phyloP scores from a whole-genome alignment of 1,140 invertebrate species.

The Caenorhabditis tropicalis region DNA sequence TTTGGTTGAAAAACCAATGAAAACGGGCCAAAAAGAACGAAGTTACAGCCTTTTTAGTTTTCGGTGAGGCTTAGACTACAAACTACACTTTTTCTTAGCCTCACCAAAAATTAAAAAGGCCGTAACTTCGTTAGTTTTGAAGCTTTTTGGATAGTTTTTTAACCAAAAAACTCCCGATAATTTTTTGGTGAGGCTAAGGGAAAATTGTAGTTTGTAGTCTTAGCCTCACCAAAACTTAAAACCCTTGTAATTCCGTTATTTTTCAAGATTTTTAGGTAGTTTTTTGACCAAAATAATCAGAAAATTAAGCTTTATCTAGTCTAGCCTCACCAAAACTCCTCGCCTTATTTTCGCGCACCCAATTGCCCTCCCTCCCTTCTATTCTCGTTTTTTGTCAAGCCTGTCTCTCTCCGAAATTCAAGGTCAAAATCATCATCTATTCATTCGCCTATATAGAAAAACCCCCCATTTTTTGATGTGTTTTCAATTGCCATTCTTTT shows the following conservation, averaged over 20 bases:
- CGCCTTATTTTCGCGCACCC: too few relatives aligned
- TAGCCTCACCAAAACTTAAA: not conserved
- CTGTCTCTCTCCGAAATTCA: not conserved
- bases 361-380: too few relatives aligned
- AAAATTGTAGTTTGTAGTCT: too few relatives aligned
- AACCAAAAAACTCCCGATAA: not conserved
- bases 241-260: not conserved
- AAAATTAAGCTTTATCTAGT: not conserved
- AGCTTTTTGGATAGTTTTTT: not conserved
- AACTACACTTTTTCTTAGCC: not conserved
- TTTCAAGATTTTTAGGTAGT: not conserved
- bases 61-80: not conserved
- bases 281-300: not conserved
- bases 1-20: not conserved
- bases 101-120: not conserved
- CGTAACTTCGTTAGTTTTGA: not conserved
- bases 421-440: too few relatives aligned
- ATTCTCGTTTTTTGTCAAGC: too few relatives aligned
- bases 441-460: too few relatives aligned
- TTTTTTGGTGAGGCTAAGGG: too few relatives aligned
- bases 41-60: not conserved
- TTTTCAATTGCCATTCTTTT: too few relatives aligned
- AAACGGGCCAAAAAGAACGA: not conserved
- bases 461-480: too few relatives aligned
- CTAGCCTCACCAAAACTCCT: too few relatives aligned